phyloP scores from a whole-genome alignment of 2,888 invertebrate species.

The Nineta flava region DNA sequence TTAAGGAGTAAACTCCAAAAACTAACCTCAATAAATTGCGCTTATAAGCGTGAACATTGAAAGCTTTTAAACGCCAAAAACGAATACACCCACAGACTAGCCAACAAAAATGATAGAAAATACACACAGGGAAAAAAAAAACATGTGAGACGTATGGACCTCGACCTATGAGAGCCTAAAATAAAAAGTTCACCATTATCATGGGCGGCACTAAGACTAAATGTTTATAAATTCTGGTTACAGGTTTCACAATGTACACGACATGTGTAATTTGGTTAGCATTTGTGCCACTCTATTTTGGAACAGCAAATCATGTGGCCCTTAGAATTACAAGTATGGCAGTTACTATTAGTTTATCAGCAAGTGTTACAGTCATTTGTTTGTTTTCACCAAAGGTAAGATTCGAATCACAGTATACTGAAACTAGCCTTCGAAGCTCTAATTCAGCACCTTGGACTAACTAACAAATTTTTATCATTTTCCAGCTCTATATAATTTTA shows the following conservation, averaged over 20 bases:
- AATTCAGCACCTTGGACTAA: background rate
- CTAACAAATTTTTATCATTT: background rate
- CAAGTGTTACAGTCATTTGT: conserved; percentile 84
- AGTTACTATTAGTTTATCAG: conserved; percentile 85
- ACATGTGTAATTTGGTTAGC: conserved; percentile 97
- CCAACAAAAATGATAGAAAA: too few species aligned
- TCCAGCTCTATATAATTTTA: conserved; percentile 73
- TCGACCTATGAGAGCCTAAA: too few species aligned
- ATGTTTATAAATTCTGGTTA: background rate
- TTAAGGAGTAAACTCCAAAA: too few species aligned
- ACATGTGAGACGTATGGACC: too few species aligned
- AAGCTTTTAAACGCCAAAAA: too few species aligned
- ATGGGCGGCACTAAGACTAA: too few species aligned
- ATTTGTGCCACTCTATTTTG: conserved; percentile 93
- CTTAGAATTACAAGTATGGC: conserved; percentile 90
- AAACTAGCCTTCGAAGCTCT: background rate
- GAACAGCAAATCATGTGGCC: conserved; percentile 84
- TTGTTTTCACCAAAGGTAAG: conserved; percentile 86
- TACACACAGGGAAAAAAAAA: too few species aligned
- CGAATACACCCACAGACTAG: too few species aligned
- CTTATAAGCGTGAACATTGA: too few species aligned
- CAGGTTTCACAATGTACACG: conserved; percentile 97
- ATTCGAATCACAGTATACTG: background rate
- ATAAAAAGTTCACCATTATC: too few species aligned
- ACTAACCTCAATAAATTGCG: too few species aligned